A percentile compares a stretch with the other conserved stretches of the same genome.
These are phyloP conservation scores for Callionymus lyra DNA, from an alignment of 2,113 vertebrate genomes.

Conservation along the genomic window DNA sequence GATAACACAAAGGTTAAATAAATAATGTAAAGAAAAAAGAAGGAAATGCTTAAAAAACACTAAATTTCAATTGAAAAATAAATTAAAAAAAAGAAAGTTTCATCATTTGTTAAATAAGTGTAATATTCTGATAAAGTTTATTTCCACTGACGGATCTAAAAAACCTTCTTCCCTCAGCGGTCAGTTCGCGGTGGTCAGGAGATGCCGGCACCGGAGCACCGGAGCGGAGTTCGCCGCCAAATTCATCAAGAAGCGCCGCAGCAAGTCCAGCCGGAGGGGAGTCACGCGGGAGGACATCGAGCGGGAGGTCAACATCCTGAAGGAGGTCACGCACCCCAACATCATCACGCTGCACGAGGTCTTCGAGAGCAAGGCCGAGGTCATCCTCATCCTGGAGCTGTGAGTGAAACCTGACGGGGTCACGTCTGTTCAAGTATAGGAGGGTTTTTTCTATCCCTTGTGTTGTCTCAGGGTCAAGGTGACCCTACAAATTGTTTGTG, in stretches of 20 bases:
- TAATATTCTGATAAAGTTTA: no score
- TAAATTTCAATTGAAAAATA: no score
- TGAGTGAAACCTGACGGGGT: slow-evolving; percentile 80
- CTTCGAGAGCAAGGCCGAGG: slow-evolving; percentile 90
- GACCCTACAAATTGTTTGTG: no score
- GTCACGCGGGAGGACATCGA: slow-evolving; percentile 92
- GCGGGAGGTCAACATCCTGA: slow-evolving; percentile 89
- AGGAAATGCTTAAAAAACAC: no score
- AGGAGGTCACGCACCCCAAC: slow-evolving; percentile 90
- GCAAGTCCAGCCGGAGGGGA: slow-evolving; percentile 85
- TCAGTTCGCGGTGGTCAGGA: slow-evolving; percentile 90
- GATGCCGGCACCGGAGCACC: slow-evolving; percentile 80
- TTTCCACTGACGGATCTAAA: no score
- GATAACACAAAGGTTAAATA: no score
- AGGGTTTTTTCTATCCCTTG: no score
- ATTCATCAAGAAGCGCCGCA: slow-evolving; percentile 93
- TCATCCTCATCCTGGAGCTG: slow-evolving; percentile 97
- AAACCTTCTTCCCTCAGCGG: slow-evolving; percentile 70
- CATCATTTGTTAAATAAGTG: no score
- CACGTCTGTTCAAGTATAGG: no score
- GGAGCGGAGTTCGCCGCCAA: slow-evolving; percentile 86
- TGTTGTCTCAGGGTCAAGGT: no score
- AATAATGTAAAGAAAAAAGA: no score
- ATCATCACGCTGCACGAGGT: slow-evolving; percentile 90
- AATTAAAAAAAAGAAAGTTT: no score